These are phyloP conservation scores for Clinocottus analis DNA, from an alignment of 2,113 vertebrate species.

Conservation along the genomic window DNA sequence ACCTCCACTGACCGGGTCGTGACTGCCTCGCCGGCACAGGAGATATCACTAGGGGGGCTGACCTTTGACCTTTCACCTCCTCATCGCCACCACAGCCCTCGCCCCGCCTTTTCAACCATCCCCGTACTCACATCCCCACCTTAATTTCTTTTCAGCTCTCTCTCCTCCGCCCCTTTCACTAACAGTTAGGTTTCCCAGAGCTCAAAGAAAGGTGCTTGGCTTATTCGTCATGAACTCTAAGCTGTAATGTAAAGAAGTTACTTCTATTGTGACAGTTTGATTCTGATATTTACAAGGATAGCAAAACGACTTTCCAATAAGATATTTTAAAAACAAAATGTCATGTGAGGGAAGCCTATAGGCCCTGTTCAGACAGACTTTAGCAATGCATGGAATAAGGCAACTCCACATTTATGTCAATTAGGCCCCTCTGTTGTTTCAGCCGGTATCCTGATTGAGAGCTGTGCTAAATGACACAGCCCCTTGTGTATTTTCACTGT, in stretches of 20 bases:
- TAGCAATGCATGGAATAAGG: constrained; percentile 11
- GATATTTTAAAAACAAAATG: background rate
- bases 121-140: constrained; percentile 10
- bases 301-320: background rate
- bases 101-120: constrained; percentile 31
- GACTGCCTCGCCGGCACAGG: constrained; percentile 74
- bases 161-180: background rate
- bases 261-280: background rate
- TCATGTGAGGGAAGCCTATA: background rate
- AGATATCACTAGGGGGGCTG: constrained; percentile 70
- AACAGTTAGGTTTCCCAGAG: background rate
- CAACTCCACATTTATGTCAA: background rate
- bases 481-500: background rate
- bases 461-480: background rate
- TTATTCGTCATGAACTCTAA: background rate
- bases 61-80: constrained; percentile 73
- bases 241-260: background rate
- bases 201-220: background rate
- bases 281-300: background rate
- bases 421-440: background rate
- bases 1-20: constrained; percentile 81
- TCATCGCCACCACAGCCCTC: constrained; percentile 51
- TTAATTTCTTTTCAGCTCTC: constrained; percentile 41
- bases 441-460: background rate
- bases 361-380: background rate